Evolutionary conservation across 2,888 invertebrate genomes (phyloP).

Genomic region (Esperia sulphurella): DNA sequence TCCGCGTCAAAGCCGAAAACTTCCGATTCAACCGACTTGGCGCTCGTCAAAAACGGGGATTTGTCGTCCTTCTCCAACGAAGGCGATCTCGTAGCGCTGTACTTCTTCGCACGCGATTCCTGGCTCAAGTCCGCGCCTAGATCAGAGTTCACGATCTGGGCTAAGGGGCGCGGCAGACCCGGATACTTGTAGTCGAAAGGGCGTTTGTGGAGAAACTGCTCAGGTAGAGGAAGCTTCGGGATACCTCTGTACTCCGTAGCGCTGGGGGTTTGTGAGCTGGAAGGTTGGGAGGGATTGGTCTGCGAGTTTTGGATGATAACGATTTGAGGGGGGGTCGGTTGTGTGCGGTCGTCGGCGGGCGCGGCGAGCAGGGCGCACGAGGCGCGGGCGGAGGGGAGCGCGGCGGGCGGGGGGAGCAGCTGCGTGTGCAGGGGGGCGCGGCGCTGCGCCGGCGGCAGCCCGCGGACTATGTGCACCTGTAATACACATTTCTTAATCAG

Average conservation of each 20-base stretch:
- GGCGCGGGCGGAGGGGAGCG: conserved; percentile 19
- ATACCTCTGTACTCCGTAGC: conserved; percentile 38
- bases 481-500: conserved; percentile 15
- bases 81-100: conserved; percentile 68
- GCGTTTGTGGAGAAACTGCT: conserved; percentile 68
- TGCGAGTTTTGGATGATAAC: conserved; percentile 17
- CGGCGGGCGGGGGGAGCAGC: conserved; percentile 9
- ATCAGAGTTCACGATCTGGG: conserved; percentile 47
- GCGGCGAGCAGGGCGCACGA: conserved; percentile 25
- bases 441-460: conserved; percentile 21
- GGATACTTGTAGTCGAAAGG: conserved; percentile 61
- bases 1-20: conserved; percentile 66
- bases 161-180: conserved; percentile 58
- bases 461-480: conserved; percentile 64
- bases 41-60: conserved; percentile 56
- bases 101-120: conserved; percentile 58
- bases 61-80: conserved; percentile 76
- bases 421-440: conserved; percentile 20
- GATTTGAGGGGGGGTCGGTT: conserved; percentile 20
- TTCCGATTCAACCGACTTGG: conserved; percentile 42
- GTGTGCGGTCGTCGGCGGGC: conserved; percentile 23
- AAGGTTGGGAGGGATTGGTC: background rate
- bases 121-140: conserved; percentile 51
- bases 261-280: conserved; percentile 14
- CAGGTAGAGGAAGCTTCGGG: conserved; percentile 61